Conservation (phyloP, 2,888 invertebrate species). For the Amblyjoppa proteus region DNA sequence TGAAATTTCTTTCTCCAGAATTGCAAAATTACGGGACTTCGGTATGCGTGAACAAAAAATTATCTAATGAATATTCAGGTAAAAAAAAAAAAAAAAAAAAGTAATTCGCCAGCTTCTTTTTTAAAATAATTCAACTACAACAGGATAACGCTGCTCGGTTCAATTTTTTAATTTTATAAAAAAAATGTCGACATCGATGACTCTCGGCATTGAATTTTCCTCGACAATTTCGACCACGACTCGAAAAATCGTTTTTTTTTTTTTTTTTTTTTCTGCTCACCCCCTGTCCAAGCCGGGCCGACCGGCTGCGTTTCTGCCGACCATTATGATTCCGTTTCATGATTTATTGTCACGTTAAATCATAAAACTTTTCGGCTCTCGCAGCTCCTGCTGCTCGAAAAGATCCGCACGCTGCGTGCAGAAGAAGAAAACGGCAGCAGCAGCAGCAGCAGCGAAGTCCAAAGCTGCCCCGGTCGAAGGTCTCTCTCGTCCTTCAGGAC, state of each 20-base stretch:
- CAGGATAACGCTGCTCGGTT: no score
- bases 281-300: constrained; percentile 12
- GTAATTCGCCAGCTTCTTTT: no score
- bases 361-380: constrained; percentile 52
- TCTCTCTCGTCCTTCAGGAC: constrained; percentile 57
- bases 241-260: constrained; percentile 29
- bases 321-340: constrained; percentile 56
- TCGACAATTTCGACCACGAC: neutral
- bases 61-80: no score
- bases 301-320: constrained; percentile 30
- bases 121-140: no score
- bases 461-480: constrained; percentile 62
- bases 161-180: no score
- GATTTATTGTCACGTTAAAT: constrained; percentile 61
- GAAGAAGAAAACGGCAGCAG: constrained; percentile 40
- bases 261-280: constrained; percentile 13
- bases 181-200: neutral
- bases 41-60: no score
- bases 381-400: constrained; percentile 11
- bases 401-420: constrained; percentile 23
- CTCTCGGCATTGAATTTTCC: neutral
- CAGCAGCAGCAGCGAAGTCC: constrained; percentile 38
- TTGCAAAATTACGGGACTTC: neutral
- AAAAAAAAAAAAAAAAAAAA: no score
- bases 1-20: neutral